A percentile compares a stretch with the other conserved stretches of the same genome.
These are phyloP conservation scores for Rhinoderma darwinii DNA, from an alignment of 2,113 vertebrate species.

Conservation along the genomic window DNA sequence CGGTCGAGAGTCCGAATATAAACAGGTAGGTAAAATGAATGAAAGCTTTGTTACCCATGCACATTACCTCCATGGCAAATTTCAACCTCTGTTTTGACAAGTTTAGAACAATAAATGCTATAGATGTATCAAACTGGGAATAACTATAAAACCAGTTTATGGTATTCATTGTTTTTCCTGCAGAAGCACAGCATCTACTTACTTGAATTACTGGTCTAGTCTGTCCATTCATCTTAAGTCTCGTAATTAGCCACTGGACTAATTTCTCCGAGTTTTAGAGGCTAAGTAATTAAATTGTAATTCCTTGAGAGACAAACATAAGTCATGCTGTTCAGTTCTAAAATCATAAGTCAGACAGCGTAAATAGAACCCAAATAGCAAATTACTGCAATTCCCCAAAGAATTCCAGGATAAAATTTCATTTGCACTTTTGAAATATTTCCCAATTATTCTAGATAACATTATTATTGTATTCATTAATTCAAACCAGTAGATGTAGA, in stretches of 20 bases:
- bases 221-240: background rate
- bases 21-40: conserved; percentile 82
- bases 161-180: background rate
- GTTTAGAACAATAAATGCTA: background rate
- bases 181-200: background rate
- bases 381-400: conserved; percentile 20
- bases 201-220: background rate
- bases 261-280: background rate
- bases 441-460: background rate
- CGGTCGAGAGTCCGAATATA: conserved; percentile 94
- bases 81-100: background rate
- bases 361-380: conserved; percentile 13
- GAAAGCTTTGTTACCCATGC: background rate
- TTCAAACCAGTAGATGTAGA: background rate
- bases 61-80: too few relatives aligned
- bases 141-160: background rate
- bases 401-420: background rate
- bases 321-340: conserved; percentile 10
- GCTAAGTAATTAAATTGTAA: conserved; percentile 25
- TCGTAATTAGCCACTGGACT: conserved; percentile 1
- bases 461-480: conserved; percentile 20
- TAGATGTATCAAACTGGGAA: background rate
- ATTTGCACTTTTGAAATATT: conserved; percentile 14
- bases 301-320: conserved; percentile 25
- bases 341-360: background rate